A percentile compares a stretch with the other conserved stretches of the same genome.
Evolutionary conservation across 2,113 vertebrate genomes (phyloP).

Genomic region (Hippopotamus amphibius): DNA sequence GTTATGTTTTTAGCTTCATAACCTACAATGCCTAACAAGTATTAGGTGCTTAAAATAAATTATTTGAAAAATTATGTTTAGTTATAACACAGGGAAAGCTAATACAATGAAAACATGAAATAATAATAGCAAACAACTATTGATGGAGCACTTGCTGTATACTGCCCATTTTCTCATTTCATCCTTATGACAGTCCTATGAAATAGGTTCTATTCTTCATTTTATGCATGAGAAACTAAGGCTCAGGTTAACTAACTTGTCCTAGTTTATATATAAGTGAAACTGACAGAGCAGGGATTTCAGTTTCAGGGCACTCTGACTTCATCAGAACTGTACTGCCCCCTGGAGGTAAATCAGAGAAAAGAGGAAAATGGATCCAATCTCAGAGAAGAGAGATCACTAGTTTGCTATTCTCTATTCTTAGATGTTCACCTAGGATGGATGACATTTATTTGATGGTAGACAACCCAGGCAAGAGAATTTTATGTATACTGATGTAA

Average conservation of each 20-base stretch:
- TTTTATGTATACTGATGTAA: constrained; percentile 23
- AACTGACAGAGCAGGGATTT: background rate
- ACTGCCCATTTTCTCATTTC: constrained; percentile 7
- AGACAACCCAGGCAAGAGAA: background rate
- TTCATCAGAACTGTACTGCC: constrained; percentile 40
- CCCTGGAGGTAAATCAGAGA: constrained; percentile 44
- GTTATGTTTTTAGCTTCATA: constrained; percentile 26
- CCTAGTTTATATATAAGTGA: background rate
- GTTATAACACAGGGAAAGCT: background rate
- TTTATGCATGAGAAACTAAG: constrained; percentile 46
- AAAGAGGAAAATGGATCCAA: background rate
- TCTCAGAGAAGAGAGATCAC: background rate
- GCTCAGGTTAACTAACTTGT: constrained; percentile 19
- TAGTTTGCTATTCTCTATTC: background rate
- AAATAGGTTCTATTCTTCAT: constrained; percentile 26
- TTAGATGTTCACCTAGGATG: background rate
- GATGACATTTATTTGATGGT: background rate
- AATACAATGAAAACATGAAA: background rate
- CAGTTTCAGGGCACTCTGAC: background rate
- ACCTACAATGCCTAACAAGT: background rate
- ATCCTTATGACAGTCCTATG: background rate
- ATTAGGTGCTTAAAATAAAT: background rate
- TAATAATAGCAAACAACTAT: background rate
- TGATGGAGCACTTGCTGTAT: background rate
- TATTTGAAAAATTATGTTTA: background rate